phyloP scores from a whole-genome alignment of 2,888 invertebrate genomes.

The Leistus spinibarbis region DNA sequence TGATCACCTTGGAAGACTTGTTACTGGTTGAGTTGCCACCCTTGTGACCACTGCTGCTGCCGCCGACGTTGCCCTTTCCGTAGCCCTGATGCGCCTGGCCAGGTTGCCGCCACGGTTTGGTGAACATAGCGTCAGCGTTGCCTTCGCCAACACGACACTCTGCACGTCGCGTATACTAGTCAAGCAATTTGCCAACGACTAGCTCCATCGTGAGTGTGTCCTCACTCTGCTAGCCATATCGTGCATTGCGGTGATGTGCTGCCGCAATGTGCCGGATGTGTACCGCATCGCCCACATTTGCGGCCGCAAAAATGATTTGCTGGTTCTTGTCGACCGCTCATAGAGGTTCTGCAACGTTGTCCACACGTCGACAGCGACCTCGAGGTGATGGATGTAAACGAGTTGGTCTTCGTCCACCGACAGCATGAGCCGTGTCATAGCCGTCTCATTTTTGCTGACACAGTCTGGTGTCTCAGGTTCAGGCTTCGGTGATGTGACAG shows the following conservation, averaged over 20 bases:
- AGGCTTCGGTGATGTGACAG: background rate
- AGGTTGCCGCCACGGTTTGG: background rate
- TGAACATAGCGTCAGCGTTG: background rate
- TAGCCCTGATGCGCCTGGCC: background rate
- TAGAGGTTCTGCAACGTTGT: background rate
- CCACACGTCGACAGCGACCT: background rate
- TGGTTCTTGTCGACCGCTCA: background rate
- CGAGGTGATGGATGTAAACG: background rate
- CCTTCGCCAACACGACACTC: background rate
- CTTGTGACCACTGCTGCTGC: background rate
- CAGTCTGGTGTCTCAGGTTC: background rate
- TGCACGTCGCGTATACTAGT: background rate
- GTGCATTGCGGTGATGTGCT: background rate
- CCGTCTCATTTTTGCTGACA: background rate
- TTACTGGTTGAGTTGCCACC: background rate
- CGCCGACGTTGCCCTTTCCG: background rate
- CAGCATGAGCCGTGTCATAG: background rate
- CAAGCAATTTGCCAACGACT: background rate
- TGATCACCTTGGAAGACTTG: background rate
- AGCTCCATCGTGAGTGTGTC: background rate
- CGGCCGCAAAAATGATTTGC: background rate
- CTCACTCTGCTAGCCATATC: background rate
- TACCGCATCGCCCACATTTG: background rate
- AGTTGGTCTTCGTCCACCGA: background rate
- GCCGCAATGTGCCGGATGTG: background rate